Evolutionary conservation across 2,797 vertebrate genomes (phyloP).

Genomic region (Erpetoichthys calabaricus): DNA sequence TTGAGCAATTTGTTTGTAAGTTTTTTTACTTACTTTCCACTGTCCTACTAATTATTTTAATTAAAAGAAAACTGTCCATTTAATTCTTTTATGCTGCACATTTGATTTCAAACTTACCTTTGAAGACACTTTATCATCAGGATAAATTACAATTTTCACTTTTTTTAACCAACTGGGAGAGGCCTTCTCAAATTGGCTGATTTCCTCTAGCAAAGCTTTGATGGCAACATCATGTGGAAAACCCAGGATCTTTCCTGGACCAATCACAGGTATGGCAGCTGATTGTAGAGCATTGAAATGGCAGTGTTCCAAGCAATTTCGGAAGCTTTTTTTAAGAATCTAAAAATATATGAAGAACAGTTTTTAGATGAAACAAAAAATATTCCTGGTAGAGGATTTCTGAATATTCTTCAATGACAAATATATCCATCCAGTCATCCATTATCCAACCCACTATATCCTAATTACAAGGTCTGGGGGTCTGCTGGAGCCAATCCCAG

Average conservation of each 20-base stretch:
- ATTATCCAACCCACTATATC: too few species aligned
- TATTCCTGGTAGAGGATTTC: too few species aligned
- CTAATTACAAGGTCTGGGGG: too few species aligned
- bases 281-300: slow-evolving; percentile 20
- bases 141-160: slow-evolving; percentile 29
- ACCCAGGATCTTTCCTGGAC: slow-evolving; percentile 23
- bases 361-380: too few species aligned
- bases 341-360: slow-evolving; percentile 10
- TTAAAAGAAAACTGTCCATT: too few species aligned
- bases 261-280: slow-evolving; percentile 35
- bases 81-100: too few species aligned
- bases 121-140: slow-evolving; percentile 26
- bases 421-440: too few species aligned
- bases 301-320: slow-evolving; percentile 23
- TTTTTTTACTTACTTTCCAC: too few species aligned
- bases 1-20: too few species aligned
- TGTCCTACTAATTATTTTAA: too few species aligned
- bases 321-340: slow-evolving; percentile 27
- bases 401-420: too few species aligned
- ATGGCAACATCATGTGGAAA: slow-evolving; percentile 26
- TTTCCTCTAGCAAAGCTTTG: slow-evolving; percentile 27
- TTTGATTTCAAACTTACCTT: slow-evolving; percentile 23
- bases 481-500: too few species aligned
- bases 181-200: slow-evolving; percentile 19
- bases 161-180: slow-evolving; percentile 14